Base-by-base conservation (phyloP, 2,888 invertebrate genomes). In the Melanophora roralis region DNA sequence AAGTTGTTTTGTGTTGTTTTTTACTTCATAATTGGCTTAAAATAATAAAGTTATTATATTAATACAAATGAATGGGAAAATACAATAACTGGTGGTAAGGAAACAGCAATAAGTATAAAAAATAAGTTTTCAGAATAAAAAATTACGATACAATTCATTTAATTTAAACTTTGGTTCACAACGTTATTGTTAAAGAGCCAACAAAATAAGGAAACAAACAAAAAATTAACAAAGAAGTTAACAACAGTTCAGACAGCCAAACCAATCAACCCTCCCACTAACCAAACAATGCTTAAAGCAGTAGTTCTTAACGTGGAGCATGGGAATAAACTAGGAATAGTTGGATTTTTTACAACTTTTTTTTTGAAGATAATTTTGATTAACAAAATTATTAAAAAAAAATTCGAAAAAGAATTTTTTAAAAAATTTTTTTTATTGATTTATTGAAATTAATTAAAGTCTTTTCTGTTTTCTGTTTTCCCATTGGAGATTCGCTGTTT, bases 31-130 rank as follows among this genome's bases (percentile, higher is more conserved):
- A 80, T 76, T 80, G 80, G 80, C 76, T 73, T 53, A 36, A 76
- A 68, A 76, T 80, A 80, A 80, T 80, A 80, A 80, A 80, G 80
- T 80, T 76, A 80, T 80, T 80, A 80, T 80, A 72, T 74, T 1
- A 27, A 73, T 65, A 64, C 71, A 80, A 80, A 76, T 73, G 67
- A 76, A 80, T 80, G 72, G 51, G 45, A 80, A 80, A 76, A 51
- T 43, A 68, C 40, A 57, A 68, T 60, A 57, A 55, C 27, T n/a
- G 67, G 55, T 62, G 36, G 16, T 43, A 74, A 59, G 49, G 8
- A 60, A 43, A 21, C 21, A 36, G 49, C n/a, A 32, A 55, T 21
- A 21, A 40, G 6, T 65, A 60, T 21, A 59, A 14, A 65, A 19
- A 32, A 64, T 67, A 49, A 67, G 27, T 8, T 23, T 27, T 23